Evolutionary conservation across 1,140 invertebrate genomes (phyloP), one percentile per base, ranked within the genome.

Genomic region (Anthonomus grandis): DNA sequence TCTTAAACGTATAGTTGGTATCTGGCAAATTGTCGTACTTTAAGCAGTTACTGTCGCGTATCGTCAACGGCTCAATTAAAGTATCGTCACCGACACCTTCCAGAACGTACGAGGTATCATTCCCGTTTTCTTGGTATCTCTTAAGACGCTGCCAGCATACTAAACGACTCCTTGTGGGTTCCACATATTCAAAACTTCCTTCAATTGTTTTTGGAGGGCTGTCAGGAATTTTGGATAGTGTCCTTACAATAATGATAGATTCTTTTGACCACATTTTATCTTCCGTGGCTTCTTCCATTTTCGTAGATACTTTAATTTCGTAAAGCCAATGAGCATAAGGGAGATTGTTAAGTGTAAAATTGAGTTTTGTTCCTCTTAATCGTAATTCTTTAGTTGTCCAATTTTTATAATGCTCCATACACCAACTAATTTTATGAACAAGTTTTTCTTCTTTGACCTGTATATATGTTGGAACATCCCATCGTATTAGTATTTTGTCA

Each of bases 111-210:
- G 60, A 71, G 64, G 83, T 83, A 47, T 79, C 73, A 17, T 78
- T 73, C 4, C 81, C 82, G 65, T 83, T 83, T 42, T 85, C 76
- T 54, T 83, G 74, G 64, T 79, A 79, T 6, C 75, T 70, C 18
- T 80, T 78, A 42, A 89, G 78, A 48, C 81, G 75, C 67, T 85
- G 81, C 86, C 86, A 89, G 68, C 87, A 87, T 15, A 88, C 71
- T 19, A 86, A 72, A 41, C 82, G 78, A 45, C 81, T 69, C 49
- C 67, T 69, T 5, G 66, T 49, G 74, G 74, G 45, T 65, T 75
- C 31, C n/a, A 72, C 57, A 12, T 78, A 70, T 69, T 86, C 80
- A 69, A 87, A 89, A 57, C 82, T 82, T 23, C 86, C 86, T 15
- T 80, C 71, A 59, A 80, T 80, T 19, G 79, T 82, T 61, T 77